A percentile compares a stretch with the other conserved stretches of the same genome.
These are phyloP conservation scores for Alviniconcha marisindica DNA, from an alignment of 1,140 invertebrate genomes.

Conservation along the genomic window DNA sequence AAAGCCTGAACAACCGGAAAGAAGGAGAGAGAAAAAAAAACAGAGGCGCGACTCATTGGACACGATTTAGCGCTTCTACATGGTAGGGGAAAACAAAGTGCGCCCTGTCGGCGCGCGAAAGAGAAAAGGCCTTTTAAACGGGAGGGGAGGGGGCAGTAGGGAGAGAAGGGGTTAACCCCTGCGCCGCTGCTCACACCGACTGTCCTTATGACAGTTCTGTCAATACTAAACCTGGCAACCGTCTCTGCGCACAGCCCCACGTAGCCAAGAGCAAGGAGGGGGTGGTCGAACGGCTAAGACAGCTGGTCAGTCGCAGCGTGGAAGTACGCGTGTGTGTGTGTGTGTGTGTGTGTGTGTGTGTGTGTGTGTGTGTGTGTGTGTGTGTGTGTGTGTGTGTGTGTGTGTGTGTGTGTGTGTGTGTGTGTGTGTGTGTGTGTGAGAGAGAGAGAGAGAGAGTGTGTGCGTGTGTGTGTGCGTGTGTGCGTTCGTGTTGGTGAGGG, in stretches of 20 bases:
- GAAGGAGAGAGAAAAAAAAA: too few relatives aligned
- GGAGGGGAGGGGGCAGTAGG: background rate
- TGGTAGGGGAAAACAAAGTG: background rate
- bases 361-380: background rate
- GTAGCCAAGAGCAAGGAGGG: background rate
- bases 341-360: conserved; percentile 28
- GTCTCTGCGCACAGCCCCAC: background rate
- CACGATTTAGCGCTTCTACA: conserved; percentile 2
- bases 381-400: background rate
- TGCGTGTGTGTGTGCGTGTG: background rate
- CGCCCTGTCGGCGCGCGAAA: background rate
- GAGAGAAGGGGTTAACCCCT: background rate
- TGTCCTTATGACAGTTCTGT: conserved; percentile 5
- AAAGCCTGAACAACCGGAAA: too few relatives aligned
- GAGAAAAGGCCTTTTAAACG: background rate
- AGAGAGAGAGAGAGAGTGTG: background rate
- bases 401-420: too few relatives aligned
- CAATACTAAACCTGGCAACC: conserved; percentile 18
- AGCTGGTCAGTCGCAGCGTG: too few relatives aligned
- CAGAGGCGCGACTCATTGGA: background rate
- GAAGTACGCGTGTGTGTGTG: conserved; percentile 12
- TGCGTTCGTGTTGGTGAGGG: background rate
- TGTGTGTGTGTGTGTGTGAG: background rate
- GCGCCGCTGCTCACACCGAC: background rate
- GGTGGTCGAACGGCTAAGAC: background rate